Conservation (phyloP, 2,113 vertebrate species). For the Silurus asotus region DNA sequence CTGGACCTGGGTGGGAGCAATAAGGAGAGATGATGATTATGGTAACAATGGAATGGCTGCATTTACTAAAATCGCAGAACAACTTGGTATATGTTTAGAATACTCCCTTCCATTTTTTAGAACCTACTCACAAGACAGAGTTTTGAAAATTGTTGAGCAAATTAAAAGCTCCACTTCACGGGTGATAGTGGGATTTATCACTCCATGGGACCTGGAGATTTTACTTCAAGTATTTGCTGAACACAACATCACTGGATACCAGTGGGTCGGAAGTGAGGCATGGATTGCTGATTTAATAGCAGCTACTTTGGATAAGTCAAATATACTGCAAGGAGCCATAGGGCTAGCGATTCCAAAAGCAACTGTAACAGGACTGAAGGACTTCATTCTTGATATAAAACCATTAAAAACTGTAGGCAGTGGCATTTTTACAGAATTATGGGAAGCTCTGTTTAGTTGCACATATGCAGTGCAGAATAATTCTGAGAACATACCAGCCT, state of each 20-base stretch:
- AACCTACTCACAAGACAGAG: neutral
- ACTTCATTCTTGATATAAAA: neutral
- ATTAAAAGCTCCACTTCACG: neutral
- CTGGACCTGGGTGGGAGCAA: constrained; percentile 8
- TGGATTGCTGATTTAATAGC: neutral
- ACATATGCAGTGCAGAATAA: neutral
- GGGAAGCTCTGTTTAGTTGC: neutral
- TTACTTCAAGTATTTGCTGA: neutral
- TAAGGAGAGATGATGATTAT: constrained; percentile 16
- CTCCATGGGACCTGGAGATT: neutral
- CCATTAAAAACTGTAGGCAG: neutral
- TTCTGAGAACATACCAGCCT: neutral
- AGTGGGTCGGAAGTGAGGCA: constrained; percentile 1
- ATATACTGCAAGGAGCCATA: neutral
- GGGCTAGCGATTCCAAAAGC: neutral
- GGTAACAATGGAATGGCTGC: neutral
- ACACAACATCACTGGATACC: neutral
- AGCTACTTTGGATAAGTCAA: neutral
- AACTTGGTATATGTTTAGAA: neutral
- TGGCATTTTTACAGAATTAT: neutral
- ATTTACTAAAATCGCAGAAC: constrained; percentile 5
- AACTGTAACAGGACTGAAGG: neutral
- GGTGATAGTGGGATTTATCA: neutral
- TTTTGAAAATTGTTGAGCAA: neutral
- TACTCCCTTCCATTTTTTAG: neutral